A percentile compares a stretch with the other conserved stretches of the same genome.
phyloP scores from a whole-genome alignment of 2,888 invertebrate genomes.

The Eledona agricola region DNA sequence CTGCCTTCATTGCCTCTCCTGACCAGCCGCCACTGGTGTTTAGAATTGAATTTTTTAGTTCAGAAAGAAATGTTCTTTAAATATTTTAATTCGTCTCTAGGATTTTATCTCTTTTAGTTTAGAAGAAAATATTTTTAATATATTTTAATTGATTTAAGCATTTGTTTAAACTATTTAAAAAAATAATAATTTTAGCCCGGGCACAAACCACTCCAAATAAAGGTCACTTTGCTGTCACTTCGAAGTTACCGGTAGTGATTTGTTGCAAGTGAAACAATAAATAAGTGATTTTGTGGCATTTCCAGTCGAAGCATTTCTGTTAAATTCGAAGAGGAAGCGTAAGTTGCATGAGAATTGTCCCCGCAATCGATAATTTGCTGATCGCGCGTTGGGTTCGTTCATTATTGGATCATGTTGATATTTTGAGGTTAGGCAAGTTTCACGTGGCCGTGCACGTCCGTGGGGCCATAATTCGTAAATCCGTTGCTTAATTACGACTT shows the following conservation, averaged over 20 bases:
- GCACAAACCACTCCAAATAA: constrained; percentile 15
- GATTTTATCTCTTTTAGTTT: too few relatives aligned
- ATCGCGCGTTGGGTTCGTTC: neutral
- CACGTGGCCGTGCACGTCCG: constrained; percentile 6
- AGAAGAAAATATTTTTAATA: too few relatives aligned
- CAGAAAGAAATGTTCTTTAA: too few relatives aligned
- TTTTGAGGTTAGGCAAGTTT: constrained; percentile 24
- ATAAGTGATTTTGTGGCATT: constrained; percentile 3
- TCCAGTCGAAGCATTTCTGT: neutral
- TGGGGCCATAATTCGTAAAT: neutral
- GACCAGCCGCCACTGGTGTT: too few relatives aligned
- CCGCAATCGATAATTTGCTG: neutral
- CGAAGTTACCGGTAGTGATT: constrained; percentile 27
- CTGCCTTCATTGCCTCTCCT: too few relatives aligned
- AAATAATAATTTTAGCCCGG: constrained; percentile 11
- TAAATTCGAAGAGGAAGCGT: constrained; percentile 4
- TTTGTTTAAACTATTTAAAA: too few relatives aligned
- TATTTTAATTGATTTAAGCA: too few relatives aligned
- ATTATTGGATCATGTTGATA: constrained; percentile 8
- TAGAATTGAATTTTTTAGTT: too few relatives aligned
- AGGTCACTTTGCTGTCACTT: constrained; percentile 26
- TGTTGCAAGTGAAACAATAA: constrained; percentile 12
- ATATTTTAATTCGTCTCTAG: too few relatives aligned
- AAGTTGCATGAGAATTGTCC: neutral
- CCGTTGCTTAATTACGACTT: neutral